These are phyloP conservation scores for Rhinoraja longicauda DNA, from an alignment of 2,797 vertebrate genomes.

Conservation along the genomic window DNA sequence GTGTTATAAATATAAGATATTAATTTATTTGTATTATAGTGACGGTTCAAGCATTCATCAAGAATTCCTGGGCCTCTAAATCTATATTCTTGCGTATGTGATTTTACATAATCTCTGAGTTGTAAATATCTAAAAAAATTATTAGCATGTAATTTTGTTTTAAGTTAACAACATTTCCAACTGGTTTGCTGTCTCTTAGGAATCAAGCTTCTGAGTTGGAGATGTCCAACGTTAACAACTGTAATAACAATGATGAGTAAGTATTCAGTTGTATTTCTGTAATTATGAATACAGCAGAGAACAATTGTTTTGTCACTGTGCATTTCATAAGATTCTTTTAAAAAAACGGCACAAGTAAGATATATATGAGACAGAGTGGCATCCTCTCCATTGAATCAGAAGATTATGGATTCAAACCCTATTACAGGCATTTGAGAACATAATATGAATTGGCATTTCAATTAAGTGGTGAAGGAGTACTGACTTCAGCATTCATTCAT, in stretches of 20 bases:
- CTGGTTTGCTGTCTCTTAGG: constrained; percentile 54
- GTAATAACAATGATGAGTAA: constrained; percentile 85
- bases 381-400: not conserved
- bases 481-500: not conserved
- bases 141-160: not conserved
- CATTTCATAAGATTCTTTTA: not conserved
- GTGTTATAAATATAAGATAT: no score
- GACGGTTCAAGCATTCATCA: no score
- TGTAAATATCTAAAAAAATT: no score
- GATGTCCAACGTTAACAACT: constrained; percentile 77
- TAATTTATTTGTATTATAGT: no score
- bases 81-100: no score
- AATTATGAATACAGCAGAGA: not conserved
- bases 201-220: constrained; percentile 49
- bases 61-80: no score
- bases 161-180: constrained; percentile 4
- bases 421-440: not conserved
- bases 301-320: not conserved
- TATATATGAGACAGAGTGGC: not conserved
- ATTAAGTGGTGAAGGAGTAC: not conserved
- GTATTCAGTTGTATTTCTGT: constrained; percentile 48
- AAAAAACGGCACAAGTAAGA: not conserved
- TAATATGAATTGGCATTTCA: not conserved
- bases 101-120: no score
- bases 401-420: not conserved